These are phyloP conservation scores for Syngnathoides biaculeatus DNA, from an alignment of 2,113 vertebrate genomes.

Conservation along the genomic window DNA sequence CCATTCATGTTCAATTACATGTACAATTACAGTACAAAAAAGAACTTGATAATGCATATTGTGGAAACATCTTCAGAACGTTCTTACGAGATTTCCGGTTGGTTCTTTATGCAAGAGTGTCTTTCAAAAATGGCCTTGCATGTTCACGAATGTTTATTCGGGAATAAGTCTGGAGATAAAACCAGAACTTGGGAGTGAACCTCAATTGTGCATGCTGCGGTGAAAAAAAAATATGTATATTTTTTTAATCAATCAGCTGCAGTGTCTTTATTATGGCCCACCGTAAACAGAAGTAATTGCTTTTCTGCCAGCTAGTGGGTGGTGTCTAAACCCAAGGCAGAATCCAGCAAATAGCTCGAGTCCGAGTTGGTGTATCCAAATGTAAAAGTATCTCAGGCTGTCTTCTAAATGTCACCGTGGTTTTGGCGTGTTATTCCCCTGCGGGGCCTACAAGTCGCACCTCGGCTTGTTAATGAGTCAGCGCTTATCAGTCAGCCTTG, in stretches of 20 bases:
- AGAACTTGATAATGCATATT: no score
- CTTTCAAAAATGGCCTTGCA: neutral
- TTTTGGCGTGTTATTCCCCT: constrained; percentile 60
- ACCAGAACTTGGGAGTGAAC: neutral
- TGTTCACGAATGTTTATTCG: neutral
- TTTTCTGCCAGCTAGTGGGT: constrained; percentile 56
- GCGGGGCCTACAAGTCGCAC: constrained; percentile 50
- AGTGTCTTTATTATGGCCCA: constrained; percentile 62
- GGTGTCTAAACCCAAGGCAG: constrained; percentile 23
- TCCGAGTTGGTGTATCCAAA: constrained; percentile 47
- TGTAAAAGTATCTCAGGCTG: constrained; percentile 63
- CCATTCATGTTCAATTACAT: no score
- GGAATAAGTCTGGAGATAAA: neutral
- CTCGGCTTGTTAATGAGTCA: constrained; percentile 69
- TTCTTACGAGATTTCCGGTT: neutral
- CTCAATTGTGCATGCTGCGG: neutral
- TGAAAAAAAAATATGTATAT: constrained; percentile 11
- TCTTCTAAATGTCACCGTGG: constrained; percentile 70
- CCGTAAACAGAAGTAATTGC: constrained; percentile 68
- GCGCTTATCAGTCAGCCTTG: constrained; percentile 69
- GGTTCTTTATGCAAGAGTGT: neutral
- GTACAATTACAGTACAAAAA: no score
- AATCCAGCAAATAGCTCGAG: constrained; percentile 42
- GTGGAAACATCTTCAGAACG: no score
- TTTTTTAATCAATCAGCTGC: constrained; percentile 69